Conservation (phyloP, 2,888 invertebrate genomes). For the Boloria euphrosyne region DNA sequence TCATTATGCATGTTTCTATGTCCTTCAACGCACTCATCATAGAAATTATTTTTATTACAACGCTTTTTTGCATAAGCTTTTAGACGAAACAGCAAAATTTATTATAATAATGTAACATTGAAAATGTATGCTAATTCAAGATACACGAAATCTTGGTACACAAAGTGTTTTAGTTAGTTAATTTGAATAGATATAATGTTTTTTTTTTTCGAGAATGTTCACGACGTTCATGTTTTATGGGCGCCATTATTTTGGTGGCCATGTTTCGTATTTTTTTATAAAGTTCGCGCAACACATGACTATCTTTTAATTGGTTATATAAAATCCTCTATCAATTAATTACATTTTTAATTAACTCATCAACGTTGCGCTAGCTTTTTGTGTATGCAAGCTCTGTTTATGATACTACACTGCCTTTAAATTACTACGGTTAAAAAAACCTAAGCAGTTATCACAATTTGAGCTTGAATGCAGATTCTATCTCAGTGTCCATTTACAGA, state of each 20-base stretch:
- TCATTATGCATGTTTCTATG: constrained; percentile 68
- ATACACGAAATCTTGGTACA: constrained; percentile 54
- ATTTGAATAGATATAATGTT: constrained; percentile 51
- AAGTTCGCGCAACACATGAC: constrained; percentile 35
- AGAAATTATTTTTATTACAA: constrained; percentile 53
- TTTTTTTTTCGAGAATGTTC: constrained; percentile 73
- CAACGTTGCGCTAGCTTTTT: constrained; percentile 32
- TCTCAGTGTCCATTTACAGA: constrained; percentile 38
- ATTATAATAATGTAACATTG: constrained; percentile 51
- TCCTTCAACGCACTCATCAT: constrained; percentile 79
- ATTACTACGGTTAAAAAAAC: constrained; percentile 9
- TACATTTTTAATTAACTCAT: constrained; percentile 4
- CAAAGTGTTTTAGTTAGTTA: constrained; percentile 48
- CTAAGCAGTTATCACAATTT: constrained; percentile 8
- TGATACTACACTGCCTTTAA: not conserved
- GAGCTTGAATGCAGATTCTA: constrained; percentile 39
- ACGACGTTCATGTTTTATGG: constrained; percentile 59
- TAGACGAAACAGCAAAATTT: constrained; percentile 67
- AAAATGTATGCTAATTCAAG: constrained; percentile 26
- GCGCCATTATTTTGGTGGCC: constrained; percentile 51
- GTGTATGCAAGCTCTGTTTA: constrained; percentile 35
- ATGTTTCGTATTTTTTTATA: constrained; percentile 45
- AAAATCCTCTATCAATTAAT: not conserved
- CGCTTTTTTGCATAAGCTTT: constrained; percentile 66
- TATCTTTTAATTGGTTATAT: not conserved